A percentile compares a stretch with the other conserved stretches of the same genome.
These are phyloP conservation scores for Ganaspis sp. DNA, from an alignment of 1,140 invertebrate species.

Conservation along the genomic window DNA sequence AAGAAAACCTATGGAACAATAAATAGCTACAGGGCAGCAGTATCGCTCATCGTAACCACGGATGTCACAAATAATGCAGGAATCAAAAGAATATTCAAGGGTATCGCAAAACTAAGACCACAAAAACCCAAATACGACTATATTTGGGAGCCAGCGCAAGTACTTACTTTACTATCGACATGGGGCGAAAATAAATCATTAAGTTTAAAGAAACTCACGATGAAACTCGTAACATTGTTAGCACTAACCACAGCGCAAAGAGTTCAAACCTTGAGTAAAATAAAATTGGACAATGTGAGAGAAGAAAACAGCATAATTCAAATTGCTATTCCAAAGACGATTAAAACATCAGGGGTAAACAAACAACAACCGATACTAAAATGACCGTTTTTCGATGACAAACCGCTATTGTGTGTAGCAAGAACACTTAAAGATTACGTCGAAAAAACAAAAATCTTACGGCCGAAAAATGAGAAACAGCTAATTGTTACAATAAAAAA, in stretches of 20 bases:
- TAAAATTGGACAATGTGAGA: background rate
- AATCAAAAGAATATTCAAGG: background rate
- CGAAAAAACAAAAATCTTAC: background rate
- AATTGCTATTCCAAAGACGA: background rate
- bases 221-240: background rate
- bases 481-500: no score
- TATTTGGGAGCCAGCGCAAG: background rate
- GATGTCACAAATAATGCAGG: background rate
- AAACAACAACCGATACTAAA: background rate
- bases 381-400: background rate
- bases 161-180: background rate
- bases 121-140: background rate
- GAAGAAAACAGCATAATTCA: background rate
- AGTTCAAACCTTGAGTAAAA: background rate
- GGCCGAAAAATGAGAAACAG: background rate
- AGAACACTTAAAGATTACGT: background rate
- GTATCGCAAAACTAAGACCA: background rate
- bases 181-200: no score
- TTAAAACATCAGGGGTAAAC: background rate
- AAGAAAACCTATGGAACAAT: background rate
- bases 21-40: background rate
- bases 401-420: background rate
- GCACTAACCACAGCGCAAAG: background rate
- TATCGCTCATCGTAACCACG: background rate
- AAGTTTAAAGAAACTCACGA: background rate